Conservation (phyloP, 2,113 vertebrate species). For the Cyanocitta stelleri region DNA sequence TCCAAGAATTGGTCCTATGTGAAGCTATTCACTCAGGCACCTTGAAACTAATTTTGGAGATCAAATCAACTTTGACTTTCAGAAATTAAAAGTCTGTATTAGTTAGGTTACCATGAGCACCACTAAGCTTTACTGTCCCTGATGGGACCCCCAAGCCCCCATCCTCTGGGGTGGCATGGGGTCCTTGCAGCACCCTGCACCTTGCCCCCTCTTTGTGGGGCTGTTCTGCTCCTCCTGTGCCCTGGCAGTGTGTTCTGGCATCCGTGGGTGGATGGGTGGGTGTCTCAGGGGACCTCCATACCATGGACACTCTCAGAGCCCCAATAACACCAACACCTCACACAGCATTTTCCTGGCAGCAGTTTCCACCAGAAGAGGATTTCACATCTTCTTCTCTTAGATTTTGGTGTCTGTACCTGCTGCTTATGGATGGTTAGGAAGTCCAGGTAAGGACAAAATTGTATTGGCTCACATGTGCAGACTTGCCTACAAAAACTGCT, state of each 20-base stretch:
- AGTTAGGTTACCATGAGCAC: not conserved
- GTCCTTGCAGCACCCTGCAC: not conserved
- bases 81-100: not conserved
- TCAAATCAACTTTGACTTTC: not conserved
- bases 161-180: rapidly evolving
- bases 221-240: not conserved
- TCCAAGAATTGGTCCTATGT: not conserved
- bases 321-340: not conserved
- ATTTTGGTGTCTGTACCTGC: not conserved
- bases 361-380: not conserved
- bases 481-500: not conserved
- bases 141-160: rapidly evolving
- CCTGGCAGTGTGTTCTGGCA: not conserved
- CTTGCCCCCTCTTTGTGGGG: rapidly evolving
- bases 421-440: not conserved
- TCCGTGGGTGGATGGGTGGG: not conserved
- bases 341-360: not conserved
- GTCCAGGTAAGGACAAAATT: not conserved
- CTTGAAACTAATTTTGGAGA: not conserved
- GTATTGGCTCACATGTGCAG: not conserved
- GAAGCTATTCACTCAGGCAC: not conserved
- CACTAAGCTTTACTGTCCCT: not conserved
- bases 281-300: not conserved
- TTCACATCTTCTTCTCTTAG: not conserved
- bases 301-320: not conserved